Conservation (phyloP, 2,113 vertebrate genomes). For the Odobenus rosmarus region DNA sequence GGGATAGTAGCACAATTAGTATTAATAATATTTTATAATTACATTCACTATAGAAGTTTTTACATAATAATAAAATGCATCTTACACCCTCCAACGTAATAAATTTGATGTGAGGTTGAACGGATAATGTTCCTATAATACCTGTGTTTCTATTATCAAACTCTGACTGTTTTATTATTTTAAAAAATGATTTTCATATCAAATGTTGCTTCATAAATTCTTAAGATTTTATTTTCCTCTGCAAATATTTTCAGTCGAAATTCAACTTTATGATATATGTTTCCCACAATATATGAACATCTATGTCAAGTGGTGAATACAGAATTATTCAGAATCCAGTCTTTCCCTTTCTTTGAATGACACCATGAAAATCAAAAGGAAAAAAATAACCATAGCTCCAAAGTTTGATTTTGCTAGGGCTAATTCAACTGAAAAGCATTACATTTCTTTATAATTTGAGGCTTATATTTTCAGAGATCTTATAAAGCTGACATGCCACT, state of each 20-base stretch:
- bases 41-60: background rate
- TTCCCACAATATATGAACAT: background rate
- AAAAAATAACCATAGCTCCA: background rate
- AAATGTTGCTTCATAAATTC: background rate
- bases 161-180: background rate
- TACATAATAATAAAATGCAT: background rate
- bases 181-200: conserved; percentile 12
- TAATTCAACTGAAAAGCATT: background rate
- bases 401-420: background rate
- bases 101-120: background rate
- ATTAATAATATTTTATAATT: background rate
- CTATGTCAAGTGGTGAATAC: background rate
- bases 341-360: background rate
- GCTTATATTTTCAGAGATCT: background rate
- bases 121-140: background rate
- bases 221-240: background rate
- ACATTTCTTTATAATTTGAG: background rate
- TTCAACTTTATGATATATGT: background rate
- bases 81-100: background rate
- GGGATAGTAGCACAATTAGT: background rate
- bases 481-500: background rate
- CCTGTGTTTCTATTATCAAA: background rate
- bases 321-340: background rate
- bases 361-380: background rate
- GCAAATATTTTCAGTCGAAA: background rate